Base-by-base conservation (phyloP, 2,888 invertebrate genomes). In the Heliothis peltigera region DNA sequence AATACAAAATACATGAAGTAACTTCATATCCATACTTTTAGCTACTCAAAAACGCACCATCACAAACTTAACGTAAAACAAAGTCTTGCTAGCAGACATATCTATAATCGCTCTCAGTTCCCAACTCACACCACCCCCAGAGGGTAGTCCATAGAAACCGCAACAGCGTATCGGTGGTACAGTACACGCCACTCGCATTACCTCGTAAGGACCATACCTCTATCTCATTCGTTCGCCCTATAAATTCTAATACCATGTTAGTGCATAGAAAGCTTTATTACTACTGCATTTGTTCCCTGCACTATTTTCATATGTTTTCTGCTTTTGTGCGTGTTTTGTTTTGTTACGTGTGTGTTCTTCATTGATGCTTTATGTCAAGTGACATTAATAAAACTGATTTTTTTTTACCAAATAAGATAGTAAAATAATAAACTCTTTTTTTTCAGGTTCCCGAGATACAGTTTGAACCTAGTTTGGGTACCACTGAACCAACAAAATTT, bases 141-240 rank as follows among this genome's bases (percentile, higher is more conserved):
- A 85, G 88, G 87, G 84, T 87, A 88, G 84, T 83, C 88, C 86
- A 88, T 87, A 88, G 88, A 92, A 94, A 94, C 94, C 94, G 89
- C 94, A 94, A 92, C 91, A 91, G 87, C 85, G 84, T 91, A 90
- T 90, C 91, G 85, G 86, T 80, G 82, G 86, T 85, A 83, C 86
- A 75, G 84, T 87, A 92, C 91, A 92, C 83, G 89, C 88, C 80
- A 74, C 82, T 83, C 79, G 88, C 90, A 89, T 90, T 89, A 89
- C 88, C 86, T 88, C 78, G 61, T 76, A 77, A 74, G 80, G 79
- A 80, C 65, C 66, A 88, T 87, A 82, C 82, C 81, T 84, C 86
- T 89, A 89, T 90, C 87, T 87, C 75, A 79, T 78, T 81, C 80
- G 79, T 75, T 83, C 72, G 73, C 83, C 79, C 87, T 85, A 90